phyloP scores from a whole-genome alignment of 2,113 vertebrate species.

The Verasper variegatus region DNA sequence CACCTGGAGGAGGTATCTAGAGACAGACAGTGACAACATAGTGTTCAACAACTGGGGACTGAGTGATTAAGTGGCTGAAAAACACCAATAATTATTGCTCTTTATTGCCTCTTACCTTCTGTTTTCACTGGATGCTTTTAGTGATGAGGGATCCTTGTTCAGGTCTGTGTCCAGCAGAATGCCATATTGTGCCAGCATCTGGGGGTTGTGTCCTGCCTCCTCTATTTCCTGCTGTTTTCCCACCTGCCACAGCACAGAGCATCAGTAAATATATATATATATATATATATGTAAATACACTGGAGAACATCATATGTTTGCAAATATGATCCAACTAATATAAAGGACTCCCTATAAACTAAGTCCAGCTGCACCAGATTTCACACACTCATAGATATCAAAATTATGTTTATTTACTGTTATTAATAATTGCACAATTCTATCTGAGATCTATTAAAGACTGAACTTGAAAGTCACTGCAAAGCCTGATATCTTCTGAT shows the following conservation, averaged over 20 bases:
- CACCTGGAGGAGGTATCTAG: conserved; percentile 90
- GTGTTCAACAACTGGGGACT: too few species aligned
- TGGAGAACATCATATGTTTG: not conserved
- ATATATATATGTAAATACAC: not conserved
- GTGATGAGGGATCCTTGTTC: not conserved
- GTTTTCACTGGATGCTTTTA: conserved; percentile 15
- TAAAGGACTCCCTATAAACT: not conserved
- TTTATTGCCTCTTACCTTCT: conserved; percentile 59
- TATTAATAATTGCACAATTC: too few species aligned
- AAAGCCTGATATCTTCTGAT: too few species aligned
- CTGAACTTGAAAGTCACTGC: too few species aligned
- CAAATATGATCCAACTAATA: not conserved
- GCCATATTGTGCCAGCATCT: conserved; percentile 82
- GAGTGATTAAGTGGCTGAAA: too few species aligned
- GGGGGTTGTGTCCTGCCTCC: conserved; percentile 82
- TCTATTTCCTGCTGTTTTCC: conserved; percentile 87
- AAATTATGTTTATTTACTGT: too few species aligned
- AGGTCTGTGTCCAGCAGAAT: conserved; percentile 89
- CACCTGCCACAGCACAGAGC: conserved; percentile 64
- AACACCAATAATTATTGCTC: not conserved
- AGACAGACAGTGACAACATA: not conserved
- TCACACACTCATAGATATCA: too few species aligned
- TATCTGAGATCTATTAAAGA: too few species aligned
- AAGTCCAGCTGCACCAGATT: not conserved
- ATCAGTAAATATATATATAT: too few species aligned